Evolutionary conservation across 2,797 vertebrate species (phyloP).

Genomic region (Diplodus sargus): DNA sequence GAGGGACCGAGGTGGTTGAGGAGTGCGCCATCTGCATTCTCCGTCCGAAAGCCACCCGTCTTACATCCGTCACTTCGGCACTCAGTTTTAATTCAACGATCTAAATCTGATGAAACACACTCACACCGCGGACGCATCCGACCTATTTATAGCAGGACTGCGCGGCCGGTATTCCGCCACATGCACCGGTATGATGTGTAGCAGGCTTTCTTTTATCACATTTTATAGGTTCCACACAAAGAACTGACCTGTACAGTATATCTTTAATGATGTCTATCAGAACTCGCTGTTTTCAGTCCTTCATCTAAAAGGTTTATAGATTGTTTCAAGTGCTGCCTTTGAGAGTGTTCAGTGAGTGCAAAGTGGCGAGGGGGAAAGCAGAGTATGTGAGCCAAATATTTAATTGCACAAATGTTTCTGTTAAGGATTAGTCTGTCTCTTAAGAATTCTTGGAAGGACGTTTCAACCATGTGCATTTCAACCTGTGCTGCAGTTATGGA

Average conservation of each 20-base stretch:
- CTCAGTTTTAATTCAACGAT: constrained; percentile 69
- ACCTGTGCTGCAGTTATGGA: constrained; percentile 45
- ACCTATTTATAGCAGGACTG: constrained; percentile 55
- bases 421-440: constrained; percentile 72
- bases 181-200: constrained; percentile 23
- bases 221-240: constrained; percentile 1
- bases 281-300: constrained; percentile 11
- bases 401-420: constrained; percentile 76
- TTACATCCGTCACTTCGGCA: constrained; percentile 70
- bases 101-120: constrained; percentile 60
- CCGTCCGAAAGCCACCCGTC: constrained; percentile 65
- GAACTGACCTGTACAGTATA: neutral
- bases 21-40: constrained; percentile 60
- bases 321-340: constrained; percentile 55
- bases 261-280: no score
- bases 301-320: constrained; percentile 21
- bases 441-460: constrained; percentile 66
- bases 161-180: constrained; percentile 4
- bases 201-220: constrained; percentile 9
- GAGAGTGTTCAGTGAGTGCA: constrained; percentile 46
- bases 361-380: constrained; percentile 43
- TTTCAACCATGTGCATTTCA: constrained; percentile 63
- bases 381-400: constrained; percentile 72
- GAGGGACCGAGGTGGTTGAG: constrained; percentile 34
- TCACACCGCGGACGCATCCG: constrained; percentile 7